Conservation (phyloP, 2,113 vertebrate species). For the Triplophysa siluroides region DNA sequence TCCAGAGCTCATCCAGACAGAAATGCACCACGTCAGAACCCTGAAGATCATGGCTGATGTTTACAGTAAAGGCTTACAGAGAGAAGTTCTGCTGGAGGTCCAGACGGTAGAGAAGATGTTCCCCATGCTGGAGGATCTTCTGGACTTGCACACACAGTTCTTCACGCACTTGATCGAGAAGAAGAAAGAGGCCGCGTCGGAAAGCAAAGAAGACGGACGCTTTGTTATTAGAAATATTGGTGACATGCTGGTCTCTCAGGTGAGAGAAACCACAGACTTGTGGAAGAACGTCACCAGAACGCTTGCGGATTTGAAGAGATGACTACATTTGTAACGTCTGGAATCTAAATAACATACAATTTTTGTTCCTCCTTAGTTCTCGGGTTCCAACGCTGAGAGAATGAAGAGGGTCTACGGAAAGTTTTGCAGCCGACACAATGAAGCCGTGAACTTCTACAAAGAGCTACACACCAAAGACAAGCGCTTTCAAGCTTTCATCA, state of each 20-base stretch:
- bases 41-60: constrained; percentile 92
- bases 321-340: neutral
- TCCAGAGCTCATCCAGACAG: constrained; percentile 90
- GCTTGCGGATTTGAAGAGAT: neutral
- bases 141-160: constrained; percentile 86
- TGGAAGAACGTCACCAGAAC: neutral
- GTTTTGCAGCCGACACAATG: constrained; percentile 92
- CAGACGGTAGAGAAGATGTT: constrained; percentile 87
- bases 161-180: constrained; percentile 84
- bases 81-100: constrained; percentile 84
- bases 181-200: constrained; percentile 73
- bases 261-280: constrained; percentile 59
- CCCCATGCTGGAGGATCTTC: constrained; percentile 84
- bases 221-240: constrained; percentile 85
- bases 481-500: constrained; percentile 90
- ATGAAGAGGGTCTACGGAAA: constrained; percentile 90
- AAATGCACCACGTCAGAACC: constrained; percentile 90
- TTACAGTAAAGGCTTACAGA: constrained; percentile 84
- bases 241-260: constrained; percentile 85
- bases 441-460: constrained; percentile 90
- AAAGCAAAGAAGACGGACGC: constrained; percentile 76
- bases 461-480: constrained; percentile 88
- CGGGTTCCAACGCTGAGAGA: constrained; percentile 79
- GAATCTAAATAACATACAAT: neutral
- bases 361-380: constrained; percentile 75